phyloP scores from a whole-genome alignment of 2,888 invertebrate species.

The Eurytoma californica region DNA sequence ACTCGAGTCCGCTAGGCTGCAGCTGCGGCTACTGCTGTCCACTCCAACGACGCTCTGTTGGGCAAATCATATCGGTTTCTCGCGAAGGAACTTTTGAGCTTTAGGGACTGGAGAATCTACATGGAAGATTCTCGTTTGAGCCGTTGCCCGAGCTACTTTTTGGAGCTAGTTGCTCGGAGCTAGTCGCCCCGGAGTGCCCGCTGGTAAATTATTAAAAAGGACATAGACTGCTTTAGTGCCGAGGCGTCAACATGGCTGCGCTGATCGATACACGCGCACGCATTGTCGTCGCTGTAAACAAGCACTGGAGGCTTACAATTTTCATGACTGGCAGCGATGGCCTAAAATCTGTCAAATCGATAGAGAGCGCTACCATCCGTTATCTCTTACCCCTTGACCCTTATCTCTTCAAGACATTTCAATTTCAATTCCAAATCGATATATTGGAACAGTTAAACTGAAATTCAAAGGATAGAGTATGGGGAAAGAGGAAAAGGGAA shows the following conservation, averaged over 20 bases:
- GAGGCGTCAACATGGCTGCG: background rate
- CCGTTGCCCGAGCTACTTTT: too few species aligned
- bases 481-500: too few species aligned
- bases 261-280: slow-evolving; percentile 5
- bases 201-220: slow-evolving; percentile 23
- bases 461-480: too few species aligned
- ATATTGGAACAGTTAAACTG: too few species aligned
- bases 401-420: too few species aligned
- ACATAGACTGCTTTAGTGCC: background rate
- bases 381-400: too few species aligned
- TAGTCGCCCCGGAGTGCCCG: too few species aligned
- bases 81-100: too few species aligned
- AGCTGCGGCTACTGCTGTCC: slow-evolving; percentile 78
- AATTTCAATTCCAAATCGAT: too few species aligned
- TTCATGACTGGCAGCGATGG: slow-evolving; percentile 60
- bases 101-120: too few species aligned
- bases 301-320: slow-evolving; percentile 37
- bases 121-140: too few species aligned
- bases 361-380: background rate
- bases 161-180: too few species aligned
- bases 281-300: background rate
- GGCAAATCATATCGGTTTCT: background rate
- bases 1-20: slow-evolving; percentile 76
- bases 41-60: slow-evolving; percentile 81
- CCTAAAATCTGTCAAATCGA: slow-evolving; percentile 71